phyloP scores from a whole-genome alignment of 2,113 vertebrate species.

The Heptranchias perlo region DNA sequence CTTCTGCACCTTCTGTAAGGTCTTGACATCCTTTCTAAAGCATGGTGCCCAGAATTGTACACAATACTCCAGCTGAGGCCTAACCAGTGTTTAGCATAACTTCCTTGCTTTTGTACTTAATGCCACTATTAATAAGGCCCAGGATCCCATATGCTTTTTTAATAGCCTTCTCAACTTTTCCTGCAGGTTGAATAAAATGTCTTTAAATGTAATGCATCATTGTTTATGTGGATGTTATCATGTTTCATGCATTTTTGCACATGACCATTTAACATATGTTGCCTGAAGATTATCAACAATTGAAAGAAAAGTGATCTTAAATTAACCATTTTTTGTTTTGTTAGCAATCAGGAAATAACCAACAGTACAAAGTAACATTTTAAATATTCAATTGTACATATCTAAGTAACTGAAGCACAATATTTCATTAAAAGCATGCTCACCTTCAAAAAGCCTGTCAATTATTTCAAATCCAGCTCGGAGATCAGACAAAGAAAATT shows the following conservation, averaged over 20 bases:
- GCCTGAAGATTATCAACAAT: not conserved
- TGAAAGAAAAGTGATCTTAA: not conserved
- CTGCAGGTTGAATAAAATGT: not conserved
- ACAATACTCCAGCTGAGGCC: too few species aligned
- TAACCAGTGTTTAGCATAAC: too few species aligned
- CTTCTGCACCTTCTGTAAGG: too few species aligned
- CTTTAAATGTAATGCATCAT: not conserved
- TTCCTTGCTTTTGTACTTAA: too few species aligned
- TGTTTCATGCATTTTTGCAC: not conserved
- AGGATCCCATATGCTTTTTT: too few species aligned
- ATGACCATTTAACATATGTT: not conserved
- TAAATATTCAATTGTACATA: not conserved
- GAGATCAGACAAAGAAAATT: slow-evolving; percentile 93
- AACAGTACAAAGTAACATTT: not conserved
- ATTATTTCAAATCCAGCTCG: slow-evolving; percentile 90
- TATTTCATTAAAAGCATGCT: slow-evolving; percentile 41
- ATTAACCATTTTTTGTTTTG: not conserved
- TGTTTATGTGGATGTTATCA: not conserved
- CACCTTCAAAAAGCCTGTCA: slow-evolving; percentile 86
- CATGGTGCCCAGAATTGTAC: too few species aligned
- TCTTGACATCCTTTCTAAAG: too few species aligned
- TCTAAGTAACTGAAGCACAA: not conserved
- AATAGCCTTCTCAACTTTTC: too few species aligned
- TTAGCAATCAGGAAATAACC: not conserved
- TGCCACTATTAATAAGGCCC: too few species aligned